Evolutionary conservation across 2,113 vertebrate genomes (phyloP).

Genomic region (Sialia sialis): DNA sequence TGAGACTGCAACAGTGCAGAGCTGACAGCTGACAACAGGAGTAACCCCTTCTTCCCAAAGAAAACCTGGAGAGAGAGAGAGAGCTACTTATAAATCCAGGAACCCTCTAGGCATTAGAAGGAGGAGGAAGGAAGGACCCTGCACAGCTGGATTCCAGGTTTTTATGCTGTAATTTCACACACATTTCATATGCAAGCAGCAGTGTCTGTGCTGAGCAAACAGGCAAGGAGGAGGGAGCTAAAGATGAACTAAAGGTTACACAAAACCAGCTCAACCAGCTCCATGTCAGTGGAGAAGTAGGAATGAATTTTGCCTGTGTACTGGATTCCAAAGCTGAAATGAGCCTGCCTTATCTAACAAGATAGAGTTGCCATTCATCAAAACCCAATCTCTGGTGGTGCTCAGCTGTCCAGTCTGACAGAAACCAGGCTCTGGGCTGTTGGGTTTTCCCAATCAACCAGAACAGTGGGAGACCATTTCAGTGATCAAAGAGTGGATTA

Average conservation of each 20-base stretch:
- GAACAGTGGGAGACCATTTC: neutral
- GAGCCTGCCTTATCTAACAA: neutral
- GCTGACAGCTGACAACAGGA: neutral
- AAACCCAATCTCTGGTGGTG: neutral
- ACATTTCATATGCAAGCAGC: neutral
- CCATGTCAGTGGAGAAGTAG: neutral
- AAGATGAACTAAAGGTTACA: neutral
- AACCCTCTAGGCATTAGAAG: neutral
- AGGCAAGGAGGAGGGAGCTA: neutral
- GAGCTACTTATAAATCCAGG: neutral
- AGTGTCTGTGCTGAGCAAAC: neutral
- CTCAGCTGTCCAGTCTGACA: neutral
- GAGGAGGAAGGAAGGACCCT: neutral
- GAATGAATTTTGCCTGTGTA: neutral
- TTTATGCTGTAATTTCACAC: neutral
- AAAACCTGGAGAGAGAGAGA: neutral
- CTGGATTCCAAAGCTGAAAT: constrained; percentile 1
- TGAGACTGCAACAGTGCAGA: neutral
- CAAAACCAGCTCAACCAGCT: neutral
- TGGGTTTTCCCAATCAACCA: neutral
- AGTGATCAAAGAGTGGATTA: neutral
- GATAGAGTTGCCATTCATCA: neutral
- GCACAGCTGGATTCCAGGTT: neutral
- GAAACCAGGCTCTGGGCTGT: neutral
- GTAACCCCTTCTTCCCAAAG: neutral